These are phyloP conservation scores for Bicyclus anynana DNA, from an alignment of 1,140 invertebrate genomes.

Conservation along the genomic window DNA sequence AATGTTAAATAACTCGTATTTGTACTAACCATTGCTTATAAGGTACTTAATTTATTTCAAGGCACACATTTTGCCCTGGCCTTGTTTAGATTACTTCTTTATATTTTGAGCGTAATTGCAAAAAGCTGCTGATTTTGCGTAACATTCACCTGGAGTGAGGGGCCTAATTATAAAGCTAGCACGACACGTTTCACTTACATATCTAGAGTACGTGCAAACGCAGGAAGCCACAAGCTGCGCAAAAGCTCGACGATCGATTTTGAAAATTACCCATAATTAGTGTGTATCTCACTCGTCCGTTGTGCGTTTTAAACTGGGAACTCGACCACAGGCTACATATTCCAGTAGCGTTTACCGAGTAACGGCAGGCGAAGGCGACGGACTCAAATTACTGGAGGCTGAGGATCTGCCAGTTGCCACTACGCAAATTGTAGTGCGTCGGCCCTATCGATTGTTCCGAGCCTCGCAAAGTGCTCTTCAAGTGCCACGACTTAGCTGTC, in stretches of 20 bases:
- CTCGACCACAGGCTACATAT: slow-evolving; percentile 65
- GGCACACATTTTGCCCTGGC: background rate
- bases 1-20: slow-evolving; percentile 10
- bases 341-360: slow-evolving; percentile 73
- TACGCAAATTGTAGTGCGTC: slow-evolving; percentile 65
- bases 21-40: background rate
- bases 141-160: too few relatives aligned
- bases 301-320: slow-evolving; percentile 64
- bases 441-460: slow-evolving; percentile 51
- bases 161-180: background rate
- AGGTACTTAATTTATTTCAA: background rate
- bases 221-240: slow-evolving; percentile 59
- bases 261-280: slow-evolving; percentile 76
- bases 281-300: slow-evolving; percentile 65
- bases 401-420: slow-evolving; percentile 61
- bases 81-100: too few relatives aligned
- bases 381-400: slow-evolving; percentile 64
- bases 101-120: too few relatives aligned
- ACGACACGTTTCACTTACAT: slow-evolving; percentile 38
- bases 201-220: slow-evolving; percentile 48
- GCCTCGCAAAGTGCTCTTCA: slow-evolving; percentile 18
- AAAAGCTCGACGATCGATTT: slow-evolving; percentile 72
- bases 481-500: slow-evolving; percentile 24
- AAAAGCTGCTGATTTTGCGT: too few relatives aligned
- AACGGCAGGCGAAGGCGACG: slow-evolving; percentile 67